Evolutionary conservation across 2,888 invertebrate genomes (phyloP), one percentile per base, ranked within the genome.

Genomic region (Diarsia dahlii): DNA sequence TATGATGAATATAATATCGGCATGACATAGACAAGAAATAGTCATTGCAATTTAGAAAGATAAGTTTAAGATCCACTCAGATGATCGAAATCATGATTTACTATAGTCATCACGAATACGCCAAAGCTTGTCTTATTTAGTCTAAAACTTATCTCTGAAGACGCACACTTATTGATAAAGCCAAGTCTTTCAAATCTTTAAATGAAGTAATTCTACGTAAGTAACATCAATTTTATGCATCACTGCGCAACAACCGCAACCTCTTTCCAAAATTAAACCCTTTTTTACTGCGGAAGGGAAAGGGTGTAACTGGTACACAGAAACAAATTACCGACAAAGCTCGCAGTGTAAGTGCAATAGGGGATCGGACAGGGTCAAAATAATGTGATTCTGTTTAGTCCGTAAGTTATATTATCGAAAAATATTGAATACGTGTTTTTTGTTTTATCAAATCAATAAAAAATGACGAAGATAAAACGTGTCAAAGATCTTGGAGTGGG

Each of bases 161-260:
- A 58, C 58, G 56, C 56, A 28, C 15, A 15, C 23, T 23, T 56
- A 2, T 12, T 15, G 48, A 23, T 28, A 48, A n/a, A 56, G 0
- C 20, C 46, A 58, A 45, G 13, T 39, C 39, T 39, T 6, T 39
- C 39, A 5, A 46, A 48, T n/a, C 39, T 63, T 18, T 39, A 13
- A 34, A 71, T 72, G 56, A 20, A 23, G 0, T 23, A 48, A n/a
- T 39, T 13, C 18, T 50, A 50, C 48, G 71, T 54, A 76, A 79
- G n/a, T n/a, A n/a, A n/a, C 10, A 56, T 39, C 39, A 79, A 76
- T 79, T 79, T 71, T 28, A 76, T 71, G 54, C 45, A 5, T 64
- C 73, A 48, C 15, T 72, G 39, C 23, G n/a, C n/a, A 71, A 18
- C 20, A 20, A 54, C 54, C 48, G 70, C 60, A 63, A 18, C 10